Base-by-base conservation (phyloP, 2,113 vertebrate species). In the Menidia beryllina region DNA sequence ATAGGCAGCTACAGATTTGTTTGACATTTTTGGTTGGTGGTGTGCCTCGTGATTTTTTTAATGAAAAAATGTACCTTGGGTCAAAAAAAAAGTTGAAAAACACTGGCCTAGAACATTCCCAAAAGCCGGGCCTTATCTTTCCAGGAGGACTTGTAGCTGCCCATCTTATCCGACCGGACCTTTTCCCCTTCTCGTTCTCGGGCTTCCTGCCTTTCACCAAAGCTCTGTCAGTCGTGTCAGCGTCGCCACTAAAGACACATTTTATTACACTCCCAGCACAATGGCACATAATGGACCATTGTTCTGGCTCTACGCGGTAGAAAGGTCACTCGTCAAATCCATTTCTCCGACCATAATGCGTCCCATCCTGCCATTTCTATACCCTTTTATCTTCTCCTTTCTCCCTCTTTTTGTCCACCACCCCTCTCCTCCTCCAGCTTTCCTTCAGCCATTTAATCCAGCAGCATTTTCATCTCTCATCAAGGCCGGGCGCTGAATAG, bases 271-370 rank as follows among this genome's bases (percentile, higher is more conserved):
- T 2, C n/a, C 3, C 63, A 53, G 47, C 24, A 86, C 84, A 88
- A 80, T 78, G n/a, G 77, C 65, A 66, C 82, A 84, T 88, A 90
- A 90, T 87, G 88, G 75, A 68, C 81, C 79, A 87, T 90, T 88
- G 88, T 88, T 86, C 88, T 82, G 86, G 75, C 77, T 56, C n/a
- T 25, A 75, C 73, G 82, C 71, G 81, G 61, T 52, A 74, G 80
- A 88, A 87, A 90, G 88, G 88, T 88, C 88, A 86, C 75, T 87
- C 55, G 58, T 82, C 84, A 81, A 59, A 76, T 66, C 53, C 81
- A 55, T 86, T 84, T 81, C 72, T 88, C 56, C 62, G 17, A 26
- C 78, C 56, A 21, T 63, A 67, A 85, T 70, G 77, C 77, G 77
- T 79, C 72, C 55, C 69, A 25, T 86, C 66, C 78, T 67, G 70